Conservation (phyloP, 2,888 invertebrate species). For the Taenaris catops region DNA sequence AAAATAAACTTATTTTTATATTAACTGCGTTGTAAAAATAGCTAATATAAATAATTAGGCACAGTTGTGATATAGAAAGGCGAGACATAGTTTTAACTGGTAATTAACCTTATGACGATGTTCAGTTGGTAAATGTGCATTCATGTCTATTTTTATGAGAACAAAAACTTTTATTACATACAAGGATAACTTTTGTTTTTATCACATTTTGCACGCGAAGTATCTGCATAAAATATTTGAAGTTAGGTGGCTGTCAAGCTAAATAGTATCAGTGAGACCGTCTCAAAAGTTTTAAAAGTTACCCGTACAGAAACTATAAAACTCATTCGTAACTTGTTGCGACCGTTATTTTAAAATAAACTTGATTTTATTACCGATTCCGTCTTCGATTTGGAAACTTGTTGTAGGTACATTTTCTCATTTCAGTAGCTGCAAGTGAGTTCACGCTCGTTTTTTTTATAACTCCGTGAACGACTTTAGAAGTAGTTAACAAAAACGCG, state of each 20-base stretch:
- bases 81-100: too few species aligned
- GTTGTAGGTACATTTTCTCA: constrained; percentile 1
- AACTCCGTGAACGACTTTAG: constrained; percentile 3
- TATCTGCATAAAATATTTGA: constrained; percentile 3
- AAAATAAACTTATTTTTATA: too few species aligned
- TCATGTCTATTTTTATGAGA: too few species aligned
- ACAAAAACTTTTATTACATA: too few species aligned
- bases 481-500: constrained; percentile 2
- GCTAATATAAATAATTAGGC: too few species aligned
- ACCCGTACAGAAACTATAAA: constrained; percentile 1
- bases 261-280: constrained; percentile 4
- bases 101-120: too few species aligned
- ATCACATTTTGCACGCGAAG: constrained; percentile 1
- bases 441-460: constrained; percentile 1
- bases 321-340: constrained; percentile 5
- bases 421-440: constrained; percentile 1
- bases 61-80: too few species aligned
- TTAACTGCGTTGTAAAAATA: too few species aligned
- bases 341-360: constrained; percentile 5
- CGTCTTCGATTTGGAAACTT: constrained; percentile 3
- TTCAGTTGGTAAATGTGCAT: too few species aligned
- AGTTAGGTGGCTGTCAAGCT: constrained; percentile 6
- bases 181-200: too few species aligned
- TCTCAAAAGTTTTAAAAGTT: constrained; percentile 8
- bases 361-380: constrained; percentile 7